These are phyloP conservation scores for Maccullochella peelii DNA, from an alignment of 2,113 vertebrate species.

Conservation along the genomic window DNA sequence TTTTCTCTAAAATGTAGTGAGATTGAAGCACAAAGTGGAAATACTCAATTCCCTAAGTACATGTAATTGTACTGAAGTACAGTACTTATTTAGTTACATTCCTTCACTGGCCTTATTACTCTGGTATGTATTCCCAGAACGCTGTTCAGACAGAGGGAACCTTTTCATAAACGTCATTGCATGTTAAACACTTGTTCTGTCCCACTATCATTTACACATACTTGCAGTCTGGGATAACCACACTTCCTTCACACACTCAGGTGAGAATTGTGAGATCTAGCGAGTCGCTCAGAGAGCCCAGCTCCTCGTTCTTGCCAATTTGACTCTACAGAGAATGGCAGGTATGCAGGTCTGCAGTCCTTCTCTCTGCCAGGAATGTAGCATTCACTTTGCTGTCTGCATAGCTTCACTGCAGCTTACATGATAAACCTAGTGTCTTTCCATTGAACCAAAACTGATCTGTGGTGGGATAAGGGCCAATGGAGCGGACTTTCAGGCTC, in stretches of 20 bases:
- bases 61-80: neutral
- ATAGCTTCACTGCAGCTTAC: constrained; percentile 42
- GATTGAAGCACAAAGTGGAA: neutral
- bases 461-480: neutral
- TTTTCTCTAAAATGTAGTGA: neutral
- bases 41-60: neutral
- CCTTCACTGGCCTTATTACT: neutral
- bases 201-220: constrained; percentile 8
- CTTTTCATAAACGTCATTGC: neutral
- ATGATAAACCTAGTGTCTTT: constrained; percentile 62
- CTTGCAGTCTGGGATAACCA: neutral
- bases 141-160: neutral
- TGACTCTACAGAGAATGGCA: constrained; percentile 53
- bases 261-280: neutral
- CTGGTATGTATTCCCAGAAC: constrained; percentile 2
- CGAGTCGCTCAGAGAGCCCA: neutral
- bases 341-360: constrained; percentile 68
- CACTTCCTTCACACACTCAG: constrained; percentile 36
- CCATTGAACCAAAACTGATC: constrained; percentile 44
- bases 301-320: constrained; percentile 33
- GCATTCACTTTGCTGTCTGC: constrained; percentile 48
- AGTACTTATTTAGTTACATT: neutral
- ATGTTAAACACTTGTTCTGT: neutral
- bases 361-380: constrained; percentile 62
- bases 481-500: neutral